These are phyloP conservation scores for Lasioglossum baleicum DNA, from an alignment of 1,140 invertebrate species.

Conservation along the genomic window DNA sequence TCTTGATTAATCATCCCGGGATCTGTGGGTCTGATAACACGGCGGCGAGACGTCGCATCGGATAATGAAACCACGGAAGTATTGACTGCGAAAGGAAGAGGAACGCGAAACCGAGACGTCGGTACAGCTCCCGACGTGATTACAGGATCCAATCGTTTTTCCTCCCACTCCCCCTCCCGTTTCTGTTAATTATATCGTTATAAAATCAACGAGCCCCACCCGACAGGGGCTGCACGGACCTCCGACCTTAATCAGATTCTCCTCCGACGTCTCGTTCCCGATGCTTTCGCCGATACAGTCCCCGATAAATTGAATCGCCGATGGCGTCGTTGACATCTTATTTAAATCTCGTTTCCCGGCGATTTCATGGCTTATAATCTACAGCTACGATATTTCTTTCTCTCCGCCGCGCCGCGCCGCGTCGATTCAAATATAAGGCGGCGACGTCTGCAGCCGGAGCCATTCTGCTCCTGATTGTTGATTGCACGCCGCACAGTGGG, in stretches of 20 bases:
- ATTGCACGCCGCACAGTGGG: too few species aligned
- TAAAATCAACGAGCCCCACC: slow-evolving; percentile 46
- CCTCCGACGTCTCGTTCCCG: slow-evolving; percentile 31
- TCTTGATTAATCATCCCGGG: slow-evolving; percentile 16
- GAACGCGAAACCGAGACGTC: too few species aligned
- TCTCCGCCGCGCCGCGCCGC: neutral
- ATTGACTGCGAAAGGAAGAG: neutral
- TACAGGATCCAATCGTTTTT: neutral
- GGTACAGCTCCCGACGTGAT: neutral
- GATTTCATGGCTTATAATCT: neutral
- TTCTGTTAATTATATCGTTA: slow-evolving; percentile 60
- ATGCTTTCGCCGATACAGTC: slow-evolving; percentile 22
- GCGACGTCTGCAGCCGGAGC: neutral
- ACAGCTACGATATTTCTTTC: neutral
- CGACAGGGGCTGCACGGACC: neutral
- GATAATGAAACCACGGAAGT: slow-evolving; percentile 16
- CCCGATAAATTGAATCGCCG: slow-evolving; percentile 39
- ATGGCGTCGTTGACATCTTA: slow-evolving; percentile 34
- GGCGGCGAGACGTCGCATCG: neutral
- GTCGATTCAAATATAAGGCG: neutral
- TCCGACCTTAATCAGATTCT: slow-evolving; percentile 47
- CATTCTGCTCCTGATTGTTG: neutral
- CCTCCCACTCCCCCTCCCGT: neutral
- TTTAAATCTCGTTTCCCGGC: slow-evolving; percentile 27
- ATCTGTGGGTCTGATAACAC: neutral